Evolutionary conservation across 1,140 invertebrate genomes (phyloP), one percentile per base, ranked within the genome.

Genomic region (Lysiphlebus fabarum): DNA sequence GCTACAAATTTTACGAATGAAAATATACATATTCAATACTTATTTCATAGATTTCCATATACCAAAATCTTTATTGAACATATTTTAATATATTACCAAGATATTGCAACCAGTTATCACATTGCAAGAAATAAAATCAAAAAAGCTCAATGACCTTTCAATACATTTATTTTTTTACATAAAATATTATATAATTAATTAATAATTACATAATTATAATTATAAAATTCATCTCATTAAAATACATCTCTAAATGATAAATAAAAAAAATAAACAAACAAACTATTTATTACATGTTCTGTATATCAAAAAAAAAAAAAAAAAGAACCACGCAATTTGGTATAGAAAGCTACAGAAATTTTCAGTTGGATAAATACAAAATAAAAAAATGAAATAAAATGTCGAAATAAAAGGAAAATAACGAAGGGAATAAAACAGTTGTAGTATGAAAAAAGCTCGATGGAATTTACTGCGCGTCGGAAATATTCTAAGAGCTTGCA

Each of bases 381-480:
- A 41, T 51, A 56, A 55, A 48, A 54, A 51, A 37, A 10, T 41
- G 26, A 51, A 36, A 55, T 48, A 56, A 56, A 48, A 14, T 45
- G 37, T n/a, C 14, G 11, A 5, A 42, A 57, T 51, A 38, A 53
- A 57, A 54, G 17, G 17, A 26, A 26, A 26, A 26, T 26, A 26
- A 41, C 34, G 40, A 43, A 17, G 45, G 33, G 59, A 56, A 48
- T 58, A 38, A 47, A 49, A 53, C 17, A 58, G 45, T 54, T 55
- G 54, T 49, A 66, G 62, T 57, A 59, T 50, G 55, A 63, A 62
- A 63, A 62, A 59, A 59, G 50, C 65, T 59, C 62, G 61, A 70
- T 70, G 68, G 65, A 73, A 72, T 73, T 70, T 71, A 72, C 70
- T 65, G 65, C 65, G 65, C 62, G 65, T 67, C 70, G 69, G 66